Percentiles rank a stretch among this genome's conserved stretches.
phyloP scores from a whole-genome alignment of 64 coral and sea anemone genomes.

The Acropora yongei region DNA sequence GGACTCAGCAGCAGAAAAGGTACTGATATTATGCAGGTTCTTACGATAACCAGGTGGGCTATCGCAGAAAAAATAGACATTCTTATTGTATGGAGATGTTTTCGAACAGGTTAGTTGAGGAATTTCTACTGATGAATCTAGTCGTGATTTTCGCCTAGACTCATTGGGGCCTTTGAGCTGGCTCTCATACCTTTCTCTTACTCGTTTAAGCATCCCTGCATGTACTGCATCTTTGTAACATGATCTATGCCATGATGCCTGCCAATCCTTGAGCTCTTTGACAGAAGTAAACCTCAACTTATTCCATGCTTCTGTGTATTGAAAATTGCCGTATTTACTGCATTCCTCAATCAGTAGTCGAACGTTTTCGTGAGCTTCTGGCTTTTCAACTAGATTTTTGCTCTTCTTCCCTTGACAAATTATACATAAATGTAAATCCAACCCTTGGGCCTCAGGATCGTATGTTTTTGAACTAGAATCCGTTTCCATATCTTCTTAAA shows the following conservation, averaged over 20 bases:
- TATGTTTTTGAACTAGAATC: conserved; percentile 42
- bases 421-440: conserved; percentile 55
- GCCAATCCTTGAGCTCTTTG: conserved; percentile 5
- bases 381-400: conserved; percentile 55
- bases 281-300: not conserved
- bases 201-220: conserved; percentile 42
- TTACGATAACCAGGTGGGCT: conserved; percentile 16
- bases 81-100: conserved; percentile 49
- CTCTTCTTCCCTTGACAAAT: conserved; percentile 56
- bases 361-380: conserved; percentile 27
- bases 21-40: conserved; percentile 39
- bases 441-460: conserved; percentile 29
- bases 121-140: not conserved
- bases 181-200: conserved; percentile 44
- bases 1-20: conserved; percentile 43
- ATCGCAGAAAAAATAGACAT: conserved; percentile 57
- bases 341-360: conserved; percentile 11
- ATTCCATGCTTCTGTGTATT: conserved; percentile 9
- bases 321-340: not conserved
- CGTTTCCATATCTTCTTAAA: conserved; percentile 46
- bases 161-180: conserved; percentile 51
- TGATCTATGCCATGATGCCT: conserved; percentile 59
- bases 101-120: conserved; percentile 47
- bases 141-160: conserved; percentile 24
- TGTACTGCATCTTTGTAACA: conserved; percentile 52